phyloP scores from a whole-genome alignment of 2,888 invertebrate genomes.

The Sabellastarte sp. region DNA sequence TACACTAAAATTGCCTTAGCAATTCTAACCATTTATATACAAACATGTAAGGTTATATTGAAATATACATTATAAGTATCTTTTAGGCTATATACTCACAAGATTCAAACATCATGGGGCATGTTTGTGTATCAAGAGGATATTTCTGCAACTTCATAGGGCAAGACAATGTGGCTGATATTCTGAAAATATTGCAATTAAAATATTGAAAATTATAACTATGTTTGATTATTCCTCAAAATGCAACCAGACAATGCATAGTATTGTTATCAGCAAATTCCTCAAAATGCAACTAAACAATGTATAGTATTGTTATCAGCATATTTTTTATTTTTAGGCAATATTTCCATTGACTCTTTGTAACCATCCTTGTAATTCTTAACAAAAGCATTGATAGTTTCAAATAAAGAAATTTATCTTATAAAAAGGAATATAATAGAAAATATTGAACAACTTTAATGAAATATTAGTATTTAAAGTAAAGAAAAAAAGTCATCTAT shows the following conservation, averaged over 20 bases:
- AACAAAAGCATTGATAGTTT: no score
- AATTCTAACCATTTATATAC: no score
- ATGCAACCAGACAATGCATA: neutral
- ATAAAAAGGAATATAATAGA: neutral
- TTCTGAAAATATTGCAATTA: neutral
- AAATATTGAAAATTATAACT: neutral
- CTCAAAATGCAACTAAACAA: no score
- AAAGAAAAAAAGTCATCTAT: neutral
- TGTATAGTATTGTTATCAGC: neutral
- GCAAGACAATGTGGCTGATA: conserved; percentile 31
- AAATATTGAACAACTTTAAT: neutral
- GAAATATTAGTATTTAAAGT: neutral
- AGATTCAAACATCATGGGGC: conserved; percentile 40
- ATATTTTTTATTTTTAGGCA: neutral
- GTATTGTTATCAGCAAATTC: no score
- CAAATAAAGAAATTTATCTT: no score
- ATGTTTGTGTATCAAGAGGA: conserved; percentile 49
- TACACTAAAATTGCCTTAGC: no score
- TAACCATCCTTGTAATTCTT: no score
- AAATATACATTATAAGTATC: no score
- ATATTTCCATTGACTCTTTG: neutral
- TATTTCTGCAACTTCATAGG: conserved; percentile 52
- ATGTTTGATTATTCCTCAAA: neutral
- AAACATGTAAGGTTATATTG: no score
- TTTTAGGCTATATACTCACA: no score